Evolutionary conservation across 2,888 invertebrate species (phyloP).

Genomic region (Sericinus montela): DNA sequence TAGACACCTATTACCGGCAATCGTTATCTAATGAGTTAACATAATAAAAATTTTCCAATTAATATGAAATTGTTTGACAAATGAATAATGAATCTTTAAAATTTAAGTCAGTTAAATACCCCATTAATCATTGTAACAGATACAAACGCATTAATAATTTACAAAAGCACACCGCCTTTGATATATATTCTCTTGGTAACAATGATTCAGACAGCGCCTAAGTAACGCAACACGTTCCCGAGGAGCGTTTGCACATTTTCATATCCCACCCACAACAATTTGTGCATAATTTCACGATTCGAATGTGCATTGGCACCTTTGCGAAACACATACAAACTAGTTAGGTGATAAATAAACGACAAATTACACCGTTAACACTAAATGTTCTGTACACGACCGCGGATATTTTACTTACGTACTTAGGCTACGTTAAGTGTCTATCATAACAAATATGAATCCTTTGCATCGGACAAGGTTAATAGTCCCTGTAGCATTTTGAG

Average conservation of each 20-base stretch:
- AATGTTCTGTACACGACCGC: conserved; percentile 45
- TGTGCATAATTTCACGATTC: conserved; percentile 71
- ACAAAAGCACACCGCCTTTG: conserved; percentile 15
- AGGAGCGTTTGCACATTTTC: conserved; percentile 64
- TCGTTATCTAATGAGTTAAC: no score
- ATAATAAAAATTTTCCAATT: no score
- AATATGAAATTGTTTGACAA: no score
- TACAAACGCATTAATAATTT: conserved; percentile 18
- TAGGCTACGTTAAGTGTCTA: conserved; percentile 50
- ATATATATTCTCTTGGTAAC: conserved; percentile 17
- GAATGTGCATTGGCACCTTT: conserved; percentile 60
- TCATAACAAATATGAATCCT: no score
- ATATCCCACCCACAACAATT: conserved; percentile 61
- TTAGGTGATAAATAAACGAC: conserved; percentile 66
- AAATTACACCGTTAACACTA: conserved; percentile 64
- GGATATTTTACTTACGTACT: conserved; percentile 70
- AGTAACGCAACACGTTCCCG: conserved; percentile 36
- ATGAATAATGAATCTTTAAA: no score
- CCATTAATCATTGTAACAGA: conserved; percentile 16
- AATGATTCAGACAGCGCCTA: conserved; percentile 23
- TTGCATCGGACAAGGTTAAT: no score
- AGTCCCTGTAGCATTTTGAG: no score
- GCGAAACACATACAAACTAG: conserved; percentile 60
- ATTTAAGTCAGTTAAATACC: background rate
- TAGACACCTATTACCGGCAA: no score